Evolutionary conservation across 2,888 invertebrate genomes (phyloP).

Genomic region (Lepidocyrtoides sp.): DNA sequence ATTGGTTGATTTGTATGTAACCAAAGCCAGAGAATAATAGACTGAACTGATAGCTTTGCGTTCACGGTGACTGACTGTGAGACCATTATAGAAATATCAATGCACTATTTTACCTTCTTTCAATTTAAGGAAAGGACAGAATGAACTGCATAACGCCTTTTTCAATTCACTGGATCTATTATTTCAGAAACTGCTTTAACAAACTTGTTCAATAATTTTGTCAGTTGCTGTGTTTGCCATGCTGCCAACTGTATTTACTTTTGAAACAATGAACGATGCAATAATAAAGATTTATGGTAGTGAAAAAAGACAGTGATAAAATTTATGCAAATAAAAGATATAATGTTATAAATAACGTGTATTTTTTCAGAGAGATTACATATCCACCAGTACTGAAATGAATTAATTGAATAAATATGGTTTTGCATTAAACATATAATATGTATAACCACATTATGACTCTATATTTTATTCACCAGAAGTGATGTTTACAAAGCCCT

Average conservation of each 20-base stretch:
- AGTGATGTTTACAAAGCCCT: too few relatives aligned
- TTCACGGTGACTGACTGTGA: slow-evolving; percentile 55
- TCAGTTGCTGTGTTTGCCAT: neutral
- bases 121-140: neutral
- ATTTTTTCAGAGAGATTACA: too few relatives aligned
- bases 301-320: neutral
- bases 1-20: slow-evolving; percentile 46
- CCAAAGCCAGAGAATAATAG: slow-evolving; percentile 67
- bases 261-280: neutral
- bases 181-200: neutral
- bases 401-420: too few relatives aligned
- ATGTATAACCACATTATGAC: too few relatives aligned
- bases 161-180: slow-evolving; percentile 13
- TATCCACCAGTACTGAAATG: too few relatives aligned
- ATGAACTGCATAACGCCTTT: neutral
- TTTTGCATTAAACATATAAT: too few relatives aligned
- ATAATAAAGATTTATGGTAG: neutral
- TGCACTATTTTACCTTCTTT: slow-evolving; percentile 1
- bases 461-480: too few relatives aligned
- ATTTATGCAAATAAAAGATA: too few relatives aligned
- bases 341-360: too few relatives aligned
- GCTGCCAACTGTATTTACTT: neutral
- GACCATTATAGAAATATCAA: slow-evolving; percentile 25
- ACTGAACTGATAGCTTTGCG: slow-evolving; percentile 75
- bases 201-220: slow-evolving; percentile 7